These are phyloP conservation scores for Saccostrea glomerata DNA, from an alignment of 1,140 invertebrate genomes.

Conservation along the genomic window DNA sequence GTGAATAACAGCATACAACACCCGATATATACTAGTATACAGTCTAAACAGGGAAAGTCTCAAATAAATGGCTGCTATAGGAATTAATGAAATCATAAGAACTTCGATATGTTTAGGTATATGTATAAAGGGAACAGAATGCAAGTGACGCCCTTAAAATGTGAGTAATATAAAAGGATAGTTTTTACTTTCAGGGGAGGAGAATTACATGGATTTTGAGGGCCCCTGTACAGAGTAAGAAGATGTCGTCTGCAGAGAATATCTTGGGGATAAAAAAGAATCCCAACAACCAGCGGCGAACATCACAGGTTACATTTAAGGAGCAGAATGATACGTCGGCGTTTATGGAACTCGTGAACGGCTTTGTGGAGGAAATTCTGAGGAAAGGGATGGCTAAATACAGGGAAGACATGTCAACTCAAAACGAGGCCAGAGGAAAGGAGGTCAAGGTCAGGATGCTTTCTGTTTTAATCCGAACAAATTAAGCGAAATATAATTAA, in stretches of 20 bases:
- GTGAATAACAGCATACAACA: too few relatives aligned
- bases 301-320: background rate
- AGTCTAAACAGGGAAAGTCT: too few relatives aligned
- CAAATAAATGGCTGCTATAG: too few relatives aligned
- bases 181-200: background rate
- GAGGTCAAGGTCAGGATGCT: background rate
- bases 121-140: too few relatives aligned
- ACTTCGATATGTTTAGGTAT: too few relatives aligned
- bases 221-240: background rate
- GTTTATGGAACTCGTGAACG: background rate
- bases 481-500: too few relatives aligned
- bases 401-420: background rate
- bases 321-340: background rate
- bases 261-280: background rate
- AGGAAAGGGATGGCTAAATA: constrained; percentile 16
- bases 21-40: too few relatives aligned
- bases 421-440: background rate
- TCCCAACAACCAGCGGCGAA: background rate
- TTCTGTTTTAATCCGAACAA: too few relatives aligned
- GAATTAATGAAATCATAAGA: too few relatives aligned
- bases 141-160: too few relatives aligned
- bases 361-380: background rate
- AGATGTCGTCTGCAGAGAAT: background rate
- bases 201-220: background rate
- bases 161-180: background rate